Base-by-base conservation (phyloP, 2,113 vertebrate species). In the Pelmatolapia mariae region DNA sequence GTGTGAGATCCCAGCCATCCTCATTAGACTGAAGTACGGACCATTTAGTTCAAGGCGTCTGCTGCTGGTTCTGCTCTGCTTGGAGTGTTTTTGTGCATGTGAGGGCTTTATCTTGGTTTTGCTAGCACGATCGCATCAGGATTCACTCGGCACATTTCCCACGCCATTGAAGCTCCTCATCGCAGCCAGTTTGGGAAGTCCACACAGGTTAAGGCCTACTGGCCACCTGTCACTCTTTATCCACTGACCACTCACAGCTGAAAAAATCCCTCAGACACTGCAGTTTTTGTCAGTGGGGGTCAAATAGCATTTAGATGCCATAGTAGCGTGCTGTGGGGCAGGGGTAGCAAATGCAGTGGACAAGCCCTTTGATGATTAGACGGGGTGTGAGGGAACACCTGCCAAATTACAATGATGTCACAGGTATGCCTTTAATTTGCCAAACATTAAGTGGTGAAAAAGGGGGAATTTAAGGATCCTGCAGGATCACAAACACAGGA, bases 361-460 rank as follows among this genome's bases (percentile, higher is more conserved):
- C 56, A 9, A 88, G 29, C 5, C 63, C 66, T 81, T 73, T 53
- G 96, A 96, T 24, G 94, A 94, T 87, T n/a, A 36, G 91, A 93
- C 85, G 22, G 7, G 4, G 26, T 45, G 82, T 43, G 66, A 86
- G 83, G 91, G 93, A 92, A 92, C 92, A 40, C 52, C 66, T 63
- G 53, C 89, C 95, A 96, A 93, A 84, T 90, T 92, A 81, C 91
- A 92, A 94, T 96, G 96, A 96, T 92, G 90, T 94, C 92, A 84
- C 89, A 96, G 95, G 84, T 96, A 93, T 88, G 94, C 91, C 82
- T 97, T 97, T 96, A 96, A 96, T 95, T 96, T 95, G 92, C 4
- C 22, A 87, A 92, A 91, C 89, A 95, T 96, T 93, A 95, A 95
- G 86, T 91, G 92, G 92, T 91, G 94, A 94, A 95, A 97, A 83